phyloP scores from a whole-genome alignment of 1,140 invertebrate species.

The Drosophila saltans region DNA sequence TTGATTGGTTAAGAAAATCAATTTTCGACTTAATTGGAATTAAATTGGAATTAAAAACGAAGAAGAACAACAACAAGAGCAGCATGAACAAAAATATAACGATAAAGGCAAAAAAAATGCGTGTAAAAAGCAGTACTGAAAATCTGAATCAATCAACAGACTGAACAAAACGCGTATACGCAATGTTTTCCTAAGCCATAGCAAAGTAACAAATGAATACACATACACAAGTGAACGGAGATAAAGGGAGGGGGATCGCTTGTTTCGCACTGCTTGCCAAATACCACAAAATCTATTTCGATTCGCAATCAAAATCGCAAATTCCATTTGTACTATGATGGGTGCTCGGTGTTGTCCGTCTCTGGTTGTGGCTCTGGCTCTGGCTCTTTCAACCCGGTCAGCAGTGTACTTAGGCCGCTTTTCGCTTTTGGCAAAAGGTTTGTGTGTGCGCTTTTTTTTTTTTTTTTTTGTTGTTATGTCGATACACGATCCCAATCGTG shows the following conservation, averaged over 20 bases:
- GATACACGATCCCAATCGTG: constrained; percentile 61
- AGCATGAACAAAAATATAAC: constrained; percentile 40
- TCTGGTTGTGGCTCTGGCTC: neutral
- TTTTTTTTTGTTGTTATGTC: constrained; percentile 36
- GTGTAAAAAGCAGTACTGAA: constrained; percentile 58
- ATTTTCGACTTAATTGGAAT: constrained; percentile 39
- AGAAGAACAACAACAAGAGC: constrained; percentile 31
- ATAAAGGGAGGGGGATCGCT: constrained; percentile 30
- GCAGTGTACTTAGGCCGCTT: constrained; percentile 5
- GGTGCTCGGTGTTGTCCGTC: neutral
- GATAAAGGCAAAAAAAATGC: constrained; percentile 62
- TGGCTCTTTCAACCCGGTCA: constrained; percentile 2
- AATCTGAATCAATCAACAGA: constrained; percentile 79
- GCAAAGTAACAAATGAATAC: constrained; percentile 74
- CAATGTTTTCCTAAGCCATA: constrained; percentile 64
- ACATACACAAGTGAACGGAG: constrained; percentile 32
- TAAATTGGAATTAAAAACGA: constrained; percentile 45
- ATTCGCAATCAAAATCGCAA: constrained; percentile 82
- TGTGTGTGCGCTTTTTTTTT: constrained; percentile 6
- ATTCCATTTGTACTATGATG: constrained; percentile 74
- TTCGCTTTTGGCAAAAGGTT: constrained; percentile 2
- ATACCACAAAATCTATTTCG: constrained; percentile 82
- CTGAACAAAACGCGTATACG: constrained; percentile 78
- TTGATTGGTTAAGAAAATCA: constrained; percentile 53
- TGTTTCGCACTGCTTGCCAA: constrained; percentile 77